A percentile compares a stretch with the other conserved stretches of the same genome.
Conservation (phyloP, 1,140 invertebrate species). For the Monochamus saltuarius region DNA sequence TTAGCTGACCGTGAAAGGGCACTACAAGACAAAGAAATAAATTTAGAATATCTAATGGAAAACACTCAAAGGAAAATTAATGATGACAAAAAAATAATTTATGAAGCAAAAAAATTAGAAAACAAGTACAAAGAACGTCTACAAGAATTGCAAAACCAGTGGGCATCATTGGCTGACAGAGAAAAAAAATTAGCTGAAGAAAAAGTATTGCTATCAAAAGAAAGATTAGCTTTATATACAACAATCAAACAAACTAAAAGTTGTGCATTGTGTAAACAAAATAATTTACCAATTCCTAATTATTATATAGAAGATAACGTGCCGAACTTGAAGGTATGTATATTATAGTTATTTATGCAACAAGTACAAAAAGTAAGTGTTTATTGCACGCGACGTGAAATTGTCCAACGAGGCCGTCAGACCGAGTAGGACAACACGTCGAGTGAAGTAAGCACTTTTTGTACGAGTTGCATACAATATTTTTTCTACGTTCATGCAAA, state of each 20-base stretch:
- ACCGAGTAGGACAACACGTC: no score
- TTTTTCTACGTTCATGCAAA: no score
- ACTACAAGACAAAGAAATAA: conserved; percentile 48
- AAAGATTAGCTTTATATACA: conserved; percentile 38
- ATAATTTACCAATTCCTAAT: no score
- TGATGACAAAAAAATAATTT: conserved; percentile 20
- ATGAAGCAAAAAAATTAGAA: conserved; percentile 26
- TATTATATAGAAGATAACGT: no score
- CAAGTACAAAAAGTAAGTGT: no score
- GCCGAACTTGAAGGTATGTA: no score
- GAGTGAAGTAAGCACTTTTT: no score
- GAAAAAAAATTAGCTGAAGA: conserved; percentile 49
- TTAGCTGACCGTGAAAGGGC: conserved; percentile 51
- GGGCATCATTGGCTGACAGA: conserved; percentile 33
- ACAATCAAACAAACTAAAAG: conserved; percentile 27
- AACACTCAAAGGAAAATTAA: conserved; percentile 17
- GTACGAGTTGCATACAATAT: no score
- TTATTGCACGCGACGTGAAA: no score
- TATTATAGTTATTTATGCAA: no score
- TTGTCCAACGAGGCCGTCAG: no score
- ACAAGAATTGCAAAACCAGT: conserved; percentile 42
- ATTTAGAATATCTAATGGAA: conserved; percentile 37
- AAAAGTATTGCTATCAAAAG: conserved; percentile 45
- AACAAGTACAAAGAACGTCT: conserved; percentile 43
- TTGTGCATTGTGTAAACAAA: conserved; percentile 31